Conservation (phyloP, 2,113 vertebrate genomes). For the Epinephelus fuscoguttatus region DNA sequence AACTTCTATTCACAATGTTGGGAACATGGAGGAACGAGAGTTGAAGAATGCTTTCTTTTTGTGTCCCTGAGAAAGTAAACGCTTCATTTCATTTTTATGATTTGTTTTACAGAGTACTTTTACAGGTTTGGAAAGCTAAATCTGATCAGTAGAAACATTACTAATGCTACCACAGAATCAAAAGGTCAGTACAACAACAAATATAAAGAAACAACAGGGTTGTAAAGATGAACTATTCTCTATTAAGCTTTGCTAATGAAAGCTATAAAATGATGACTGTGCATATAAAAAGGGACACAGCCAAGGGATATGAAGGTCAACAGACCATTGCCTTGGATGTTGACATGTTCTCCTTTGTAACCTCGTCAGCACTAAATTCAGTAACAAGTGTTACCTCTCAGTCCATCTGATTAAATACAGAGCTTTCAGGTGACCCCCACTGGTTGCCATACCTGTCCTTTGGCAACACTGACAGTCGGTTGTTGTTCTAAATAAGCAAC, state of each 20-base stretch:
- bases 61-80: background rate
- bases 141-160: background rate
- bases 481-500: constrained; percentile 21
- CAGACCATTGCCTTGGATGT: background rate
- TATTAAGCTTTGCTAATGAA: background rate
- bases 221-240: background rate
- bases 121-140: background rate
- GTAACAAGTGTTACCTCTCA: background rate
- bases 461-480: constrained; percentile 4
- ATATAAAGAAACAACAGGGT: background rate
- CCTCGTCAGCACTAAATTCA: background rate
- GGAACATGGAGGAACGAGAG: background rate
- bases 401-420: constrained; percentile 5
- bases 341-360: background rate
- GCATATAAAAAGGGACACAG: background rate
- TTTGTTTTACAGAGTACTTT: background rate
- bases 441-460: background rate
- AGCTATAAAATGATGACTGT: background rate
- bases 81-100: background rate
- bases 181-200: background rate
- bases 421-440: background rate
- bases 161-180: background rate
- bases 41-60: background rate
- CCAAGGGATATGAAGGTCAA: background rate
- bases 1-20: background rate